phyloP scores from a whole-genome alignment of 2,113 vertebrate genomes.

The Felis catus region DNA sequence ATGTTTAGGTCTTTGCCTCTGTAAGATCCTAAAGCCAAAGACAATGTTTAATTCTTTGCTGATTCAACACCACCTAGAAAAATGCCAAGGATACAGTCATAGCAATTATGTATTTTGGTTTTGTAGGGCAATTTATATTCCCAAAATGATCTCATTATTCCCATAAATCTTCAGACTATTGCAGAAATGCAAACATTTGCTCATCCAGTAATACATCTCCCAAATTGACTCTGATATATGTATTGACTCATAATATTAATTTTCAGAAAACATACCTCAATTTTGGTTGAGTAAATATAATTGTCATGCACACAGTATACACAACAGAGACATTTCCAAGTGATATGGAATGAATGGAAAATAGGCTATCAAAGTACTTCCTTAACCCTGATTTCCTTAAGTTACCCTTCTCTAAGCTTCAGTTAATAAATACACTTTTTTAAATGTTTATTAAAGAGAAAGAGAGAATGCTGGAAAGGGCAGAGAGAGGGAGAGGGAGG shows the following conservation, averaged over 20 bases:
- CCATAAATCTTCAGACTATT: conserved; percentile 4
- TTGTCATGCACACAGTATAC: not conserved
- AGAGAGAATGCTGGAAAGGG: too few relatives aligned
- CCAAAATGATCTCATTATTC: not conserved
- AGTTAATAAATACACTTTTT: not conserved
- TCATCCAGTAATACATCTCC: not conserved
- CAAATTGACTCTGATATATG: not conserved
- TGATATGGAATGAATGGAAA: not conserved
- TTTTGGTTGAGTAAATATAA: not conserved
- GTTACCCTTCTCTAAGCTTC: not conserved
- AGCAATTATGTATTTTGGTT: not conserved
- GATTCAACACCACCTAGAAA: not conserved
- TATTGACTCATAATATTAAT: not conserved
- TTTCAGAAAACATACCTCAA: conserved; percentile 18
- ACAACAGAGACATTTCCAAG: not conserved
- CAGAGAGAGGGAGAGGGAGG: too few relatives aligned
- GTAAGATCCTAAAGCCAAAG: not conserved
- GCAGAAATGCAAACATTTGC: conserved; percentile 13
- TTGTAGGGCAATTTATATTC: conserved; percentile 10
- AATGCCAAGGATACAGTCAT: not conserved
- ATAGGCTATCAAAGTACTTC: not conserved
- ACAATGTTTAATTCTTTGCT: not conserved
- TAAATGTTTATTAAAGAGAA: too few relatives aligned
- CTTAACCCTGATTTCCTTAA: not conserved
- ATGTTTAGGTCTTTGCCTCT: not conserved